Evolutionary conservation across 2,888 invertebrate genomes (phyloP).

Genomic region (Chrysina gloriosa): DNA sequence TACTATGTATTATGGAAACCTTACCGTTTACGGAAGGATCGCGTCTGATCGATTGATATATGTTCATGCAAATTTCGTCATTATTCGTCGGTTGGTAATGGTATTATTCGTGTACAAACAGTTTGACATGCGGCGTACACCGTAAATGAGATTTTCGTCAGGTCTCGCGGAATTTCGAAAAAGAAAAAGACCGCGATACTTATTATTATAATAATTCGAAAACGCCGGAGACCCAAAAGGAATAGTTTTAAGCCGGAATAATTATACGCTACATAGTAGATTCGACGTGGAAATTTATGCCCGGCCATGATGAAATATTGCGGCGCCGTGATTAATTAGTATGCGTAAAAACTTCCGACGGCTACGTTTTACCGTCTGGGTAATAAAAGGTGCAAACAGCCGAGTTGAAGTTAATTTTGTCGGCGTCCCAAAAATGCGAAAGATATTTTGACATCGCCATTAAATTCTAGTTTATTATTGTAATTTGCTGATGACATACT

Average conservation of each 20-base stretch:
- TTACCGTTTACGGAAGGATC: slow-evolving; percentile 20
- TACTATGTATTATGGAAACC: slow-evolving; percentile 25
- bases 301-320: slow-evolving; percentile 10
- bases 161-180: slow-evolving; percentile 1
- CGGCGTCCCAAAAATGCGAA: background rate
- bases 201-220: background rate
- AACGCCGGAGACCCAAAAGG: no score
- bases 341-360: slow-evolving; percentile 24
- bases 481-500: no score
- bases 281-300: slow-evolving; percentile 18
- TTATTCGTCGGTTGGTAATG: background rate
- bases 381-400: slow-evolving; percentile 25
- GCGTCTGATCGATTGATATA: slow-evolving; percentile 7
- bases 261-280: background rate
- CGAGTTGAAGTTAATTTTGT: slow-evolving; percentile 11
- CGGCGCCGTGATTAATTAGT: slow-evolving; percentile 32
- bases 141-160: background rate
- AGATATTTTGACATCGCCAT: no score
- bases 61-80: slow-evolving; percentile 23
- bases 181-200: background rate
- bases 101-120: slow-evolving; percentile 5
- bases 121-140: slow-evolving; percentile 11
- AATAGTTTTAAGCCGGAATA: no score
- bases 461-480: no score
- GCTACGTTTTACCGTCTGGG: background rate